Base-by-base conservation (phyloP, 2,888 invertebrate genomes). In the Zhuqinia jingwanae region DNA sequence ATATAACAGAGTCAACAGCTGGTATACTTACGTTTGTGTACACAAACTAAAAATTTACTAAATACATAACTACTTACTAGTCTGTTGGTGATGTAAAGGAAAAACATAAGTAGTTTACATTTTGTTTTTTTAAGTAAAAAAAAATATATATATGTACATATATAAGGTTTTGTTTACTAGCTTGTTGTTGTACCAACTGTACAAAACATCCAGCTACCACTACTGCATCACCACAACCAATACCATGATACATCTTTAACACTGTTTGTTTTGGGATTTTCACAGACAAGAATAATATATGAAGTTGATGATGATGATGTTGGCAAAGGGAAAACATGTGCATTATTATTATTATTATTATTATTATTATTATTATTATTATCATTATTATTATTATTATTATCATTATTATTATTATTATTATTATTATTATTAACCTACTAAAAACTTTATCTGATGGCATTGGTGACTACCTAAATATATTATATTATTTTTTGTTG, bases 1-100 rank as follows among this genome's bases (percentile, higher is more conserved):
- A n/a, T n/a, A n/a, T n/a, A n/a, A n/a, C n/a, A n/a, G 50, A 73
- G 73, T 73, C 50, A 73, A 73, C 73, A 73, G 50, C 50, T 73
- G 73, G 17, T 73, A 42, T 50, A n/a, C n/a, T n/a, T n/a, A n/a
- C n/a, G n/a, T 53, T 36, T 50, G 50, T 50, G 53, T 53, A 50
- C 25, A 22, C n/a, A n/a, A 25, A 6, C 27, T 50, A 47, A 50
- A 53, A 77, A 50, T 30, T 73, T 27, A 50, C 50, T 30, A 73
- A 17, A 17, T n/a, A 47, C 70, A 45, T 27, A 53, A 50, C 73
- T 50, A 36, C 5, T 27, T 27, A 50, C 73, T 50, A 36, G 56
- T 25, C 60, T 63, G n/a, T 27, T 60, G 8, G 15, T 30, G 2
- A 2, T 15, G 45, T 53, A 73, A 73, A 73, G 50, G 50, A 17